Evolutionary conservation across 2,113 vertebrate genomes (phyloP), one percentile per base, ranked within the genome.

Genomic region (Phalacrocorax carbo): DNA sequence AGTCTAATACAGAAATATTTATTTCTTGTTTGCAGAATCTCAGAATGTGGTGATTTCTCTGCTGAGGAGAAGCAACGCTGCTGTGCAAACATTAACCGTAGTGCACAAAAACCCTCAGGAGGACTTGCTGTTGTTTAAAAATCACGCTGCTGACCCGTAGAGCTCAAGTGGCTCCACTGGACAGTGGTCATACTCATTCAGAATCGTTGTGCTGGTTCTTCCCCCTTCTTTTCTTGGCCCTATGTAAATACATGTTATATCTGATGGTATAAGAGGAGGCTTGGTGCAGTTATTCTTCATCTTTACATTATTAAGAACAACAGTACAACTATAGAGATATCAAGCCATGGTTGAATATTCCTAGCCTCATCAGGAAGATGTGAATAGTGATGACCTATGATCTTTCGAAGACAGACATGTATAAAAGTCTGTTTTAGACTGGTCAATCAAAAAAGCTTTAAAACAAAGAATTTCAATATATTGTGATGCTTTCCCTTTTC

Each of bases 191-290:
- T 5, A 5, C 11, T 25, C 1, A 0, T 5, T 34, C 27, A 54
- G 77, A 60, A 46, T 11, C 32, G n/a, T 22, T 11, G 27, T 7
- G 15, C 21, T 54, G 40, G 29, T 15, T 34, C 61, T 60, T 58
- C 17, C 22, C 19, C 13, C 22, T 34, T 17, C 9, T 55, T 68
- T 44, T 14, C 83, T 30, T 26, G 25, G 23, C 40, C n/a, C 27
- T 8, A 0, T 10, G 57, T 11, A 15, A 38, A 27, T 26, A 5
- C 8, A 40, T 62, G 25, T 16, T 7, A 1, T 34, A 7, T 34
- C 44, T 52, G 62, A 7, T 26, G 44, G 36, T 32, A 1, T 10
- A 16, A n/a, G 55, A 29, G 2, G 38, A 34, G 62, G 11, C 9
- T 16, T n/a, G 38, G 23, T 36, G 38, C 52, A 40, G 16, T 23